These are phyloP conservation scores for Halcyon malimbica DNA, from an alignment of 2,113 vertebrate species.

Conservation along the genomic window DNA sequence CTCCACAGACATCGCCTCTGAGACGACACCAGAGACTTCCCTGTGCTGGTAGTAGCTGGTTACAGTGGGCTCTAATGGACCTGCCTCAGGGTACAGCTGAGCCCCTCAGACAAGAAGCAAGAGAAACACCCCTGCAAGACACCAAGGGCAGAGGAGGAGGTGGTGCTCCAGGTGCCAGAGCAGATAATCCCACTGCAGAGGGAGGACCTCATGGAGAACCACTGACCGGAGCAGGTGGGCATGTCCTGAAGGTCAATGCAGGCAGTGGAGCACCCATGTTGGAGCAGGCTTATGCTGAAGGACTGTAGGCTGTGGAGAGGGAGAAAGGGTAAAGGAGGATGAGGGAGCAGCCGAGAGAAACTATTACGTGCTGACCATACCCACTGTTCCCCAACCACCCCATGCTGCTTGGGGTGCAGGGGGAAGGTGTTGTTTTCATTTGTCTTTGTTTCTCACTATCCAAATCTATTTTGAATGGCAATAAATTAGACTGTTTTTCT, in stretches of 20 bases:
- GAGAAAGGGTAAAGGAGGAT: not conserved
- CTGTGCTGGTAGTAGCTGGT: fast-evolving
- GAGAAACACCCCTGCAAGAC: not conserved
- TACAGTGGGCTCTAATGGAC: fast-evolving
- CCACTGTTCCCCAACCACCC: fast-evolving
- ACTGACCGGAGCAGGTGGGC: no score
- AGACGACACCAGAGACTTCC: not conserved
- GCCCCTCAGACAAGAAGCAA: not conserved
- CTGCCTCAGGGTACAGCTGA: fast-evolving
- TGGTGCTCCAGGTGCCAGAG: not conserved
- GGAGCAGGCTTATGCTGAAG: not conserved
- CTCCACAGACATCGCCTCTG: no score
- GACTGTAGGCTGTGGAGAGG: not conserved
- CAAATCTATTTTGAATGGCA: not conserved
- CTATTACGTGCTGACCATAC: not conserved
- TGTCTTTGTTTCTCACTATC: not conserved
- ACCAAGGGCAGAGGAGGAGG: not conserved
- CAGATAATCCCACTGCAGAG: not conserved
- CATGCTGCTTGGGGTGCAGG: fast-evolving
- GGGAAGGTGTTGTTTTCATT: not conserved
- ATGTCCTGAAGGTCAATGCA: not conserved
- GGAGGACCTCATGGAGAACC: not conserved
- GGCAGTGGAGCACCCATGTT: fast-evolving
- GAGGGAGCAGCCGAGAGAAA: not conserved
- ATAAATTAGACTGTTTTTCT: not conserved